Conservation (phyloP, 92 coral and sea anemone genomes). For the Hydrozoanthus gracilis region DNA sequence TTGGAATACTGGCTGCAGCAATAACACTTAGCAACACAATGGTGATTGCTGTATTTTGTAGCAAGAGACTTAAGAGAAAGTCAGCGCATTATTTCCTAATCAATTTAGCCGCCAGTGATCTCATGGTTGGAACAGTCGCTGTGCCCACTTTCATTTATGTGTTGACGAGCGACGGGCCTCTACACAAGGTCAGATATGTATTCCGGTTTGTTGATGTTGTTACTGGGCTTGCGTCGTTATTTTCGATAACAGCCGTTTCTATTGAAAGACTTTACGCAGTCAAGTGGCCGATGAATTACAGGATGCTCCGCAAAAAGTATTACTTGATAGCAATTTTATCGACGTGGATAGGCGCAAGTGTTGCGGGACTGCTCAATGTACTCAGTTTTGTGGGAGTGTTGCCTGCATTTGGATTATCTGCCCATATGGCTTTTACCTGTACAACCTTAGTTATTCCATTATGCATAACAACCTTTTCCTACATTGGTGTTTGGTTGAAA, state of each 20-base stretch:
- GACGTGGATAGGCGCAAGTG: conserved; percentile 72
- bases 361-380: conserved; percentile 56
- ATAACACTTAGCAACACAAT: conserved; percentile 67
- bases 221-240: conserved; percentile 78
- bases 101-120: conserved; percentile 78
- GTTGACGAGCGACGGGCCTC: conserved; percentile 41
- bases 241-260: conserved; percentile 76
- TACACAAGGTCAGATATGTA: not conserved
- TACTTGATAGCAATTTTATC: conserved; percentile 52
- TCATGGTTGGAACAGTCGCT: conserved; percentile 77
- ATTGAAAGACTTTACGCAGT: conserved; percentile 77
- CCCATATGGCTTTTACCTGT: conserved; percentile 61
- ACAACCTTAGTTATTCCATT: conserved; percentile 56
- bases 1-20: conserved; percentile 61
- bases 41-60: conserved; percentile 61
- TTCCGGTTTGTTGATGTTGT: conserved; percentile 66
- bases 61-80: conserved; percentile 63
- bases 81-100: conserved; percentile 69
- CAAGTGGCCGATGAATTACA: conserved; percentile 67
- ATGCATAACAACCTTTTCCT: conserved; percentile 54
- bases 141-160: conserved; percentile 78
- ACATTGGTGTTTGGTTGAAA: conserved; percentile 72
- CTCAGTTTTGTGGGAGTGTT: conserved; percentile 39
- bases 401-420: conserved; percentile 31
- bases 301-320: conserved; percentile 49